These are phyloP conservation scores for Apteryx mantelli DNA, from an alignment of 2,113 vertebrate genomes.

Conservation along the genomic window DNA sequence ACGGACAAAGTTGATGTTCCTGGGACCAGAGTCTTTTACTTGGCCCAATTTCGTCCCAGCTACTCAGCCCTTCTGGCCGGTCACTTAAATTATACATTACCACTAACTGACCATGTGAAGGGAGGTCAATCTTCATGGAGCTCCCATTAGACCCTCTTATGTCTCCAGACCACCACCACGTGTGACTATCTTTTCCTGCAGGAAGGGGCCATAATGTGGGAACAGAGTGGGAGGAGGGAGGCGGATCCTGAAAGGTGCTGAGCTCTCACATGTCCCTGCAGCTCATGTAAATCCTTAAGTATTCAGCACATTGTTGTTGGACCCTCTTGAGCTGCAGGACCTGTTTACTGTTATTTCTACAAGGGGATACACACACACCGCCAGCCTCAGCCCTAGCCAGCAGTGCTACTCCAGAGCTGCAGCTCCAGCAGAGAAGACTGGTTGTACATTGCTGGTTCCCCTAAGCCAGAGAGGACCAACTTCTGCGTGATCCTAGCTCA, in stretches of 20 bases:
- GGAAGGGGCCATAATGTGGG: neutral
- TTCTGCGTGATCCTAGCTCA: no score
- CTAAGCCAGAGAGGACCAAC: no score
- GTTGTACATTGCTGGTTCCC: no score
- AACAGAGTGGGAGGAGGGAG: neutral
- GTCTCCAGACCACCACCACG: neutral
- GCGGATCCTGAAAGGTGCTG: neutral
- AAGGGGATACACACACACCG: neutral
- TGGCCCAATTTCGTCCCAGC: neutral
- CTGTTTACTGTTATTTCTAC: neutral
- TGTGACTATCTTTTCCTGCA: neutral
- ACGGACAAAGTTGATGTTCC: neutral
- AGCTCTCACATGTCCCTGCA: neutral
- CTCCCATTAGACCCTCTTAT: no score
- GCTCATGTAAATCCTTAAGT: neutral
- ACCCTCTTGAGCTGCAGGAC: neutral
- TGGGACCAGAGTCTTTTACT: neutral
- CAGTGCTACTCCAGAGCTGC: neutral
- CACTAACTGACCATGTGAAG: neutral
- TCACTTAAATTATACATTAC: neutral
- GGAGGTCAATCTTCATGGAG: no score
- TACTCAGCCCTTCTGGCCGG: neutral
- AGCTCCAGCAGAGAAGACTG: neutral
- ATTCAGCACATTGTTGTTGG: no score
- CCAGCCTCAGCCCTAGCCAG: no score